Evolutionary conservation across 92 coral and sea anemone species (phyloP).

Genomic region (Palythoa heliodiscus): DNA sequence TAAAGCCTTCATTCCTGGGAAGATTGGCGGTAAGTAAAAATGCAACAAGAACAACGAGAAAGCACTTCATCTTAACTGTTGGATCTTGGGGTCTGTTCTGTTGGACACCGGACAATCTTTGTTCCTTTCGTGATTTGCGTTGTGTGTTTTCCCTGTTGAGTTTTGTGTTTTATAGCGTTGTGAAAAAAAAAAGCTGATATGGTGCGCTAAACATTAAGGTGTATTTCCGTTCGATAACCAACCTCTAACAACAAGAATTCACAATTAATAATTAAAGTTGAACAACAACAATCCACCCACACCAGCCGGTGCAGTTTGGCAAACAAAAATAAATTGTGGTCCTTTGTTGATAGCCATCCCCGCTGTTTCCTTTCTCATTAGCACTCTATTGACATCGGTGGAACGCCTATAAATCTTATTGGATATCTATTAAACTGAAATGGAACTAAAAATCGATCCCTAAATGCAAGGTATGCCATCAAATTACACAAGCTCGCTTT

Average conservation of each 20-base stretch:
- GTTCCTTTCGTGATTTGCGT: background rate
- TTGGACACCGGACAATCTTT: background rate
- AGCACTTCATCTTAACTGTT: slow-evolving; percentile 1
- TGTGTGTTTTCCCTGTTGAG: background rate
- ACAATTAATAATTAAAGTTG: slow-evolving; percentile 31
- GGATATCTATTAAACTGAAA: slow-evolving; percentile 13
- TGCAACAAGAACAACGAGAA: background rate
- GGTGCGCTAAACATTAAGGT: slow-evolving; percentile 2
- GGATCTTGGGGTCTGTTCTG: background rate
- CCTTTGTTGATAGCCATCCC: slow-evolving; percentile 8
- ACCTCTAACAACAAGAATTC: background rate
- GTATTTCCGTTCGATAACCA: slow-evolving; percentile 32
- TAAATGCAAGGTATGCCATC: background rate
- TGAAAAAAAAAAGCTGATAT: slow-evolving; percentile 7
- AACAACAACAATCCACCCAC: slow-evolving; percentile 31
- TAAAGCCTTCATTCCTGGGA: slow-evolving; percentile 21
- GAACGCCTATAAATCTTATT: background rate
- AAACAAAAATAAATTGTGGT: slow-evolving; percentile 22
- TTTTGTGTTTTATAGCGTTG: slow-evolving; percentile 4
- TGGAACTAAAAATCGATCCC: background rate
- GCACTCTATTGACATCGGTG: background rate
- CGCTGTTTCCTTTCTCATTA: slow-evolving; percentile 26
- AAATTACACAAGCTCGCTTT: background rate
- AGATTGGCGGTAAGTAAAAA: slow-evolving; percentile 3
- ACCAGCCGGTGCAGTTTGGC: background rate